Evolutionary conservation across 2,888 invertebrate species (phyloP).

Genomic region (Cryptophagus acutangulus): DNA sequence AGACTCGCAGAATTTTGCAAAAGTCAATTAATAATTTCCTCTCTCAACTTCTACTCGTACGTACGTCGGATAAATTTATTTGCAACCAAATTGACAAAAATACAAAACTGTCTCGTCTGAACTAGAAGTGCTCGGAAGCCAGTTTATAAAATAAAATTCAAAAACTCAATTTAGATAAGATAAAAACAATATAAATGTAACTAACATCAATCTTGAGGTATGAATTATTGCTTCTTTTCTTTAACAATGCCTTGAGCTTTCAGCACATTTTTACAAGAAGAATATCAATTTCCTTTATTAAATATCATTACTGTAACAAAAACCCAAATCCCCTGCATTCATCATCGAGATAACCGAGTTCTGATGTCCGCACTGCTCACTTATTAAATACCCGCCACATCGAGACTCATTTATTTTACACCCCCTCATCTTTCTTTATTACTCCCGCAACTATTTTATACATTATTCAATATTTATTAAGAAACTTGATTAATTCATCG

Average conservation of each 20-base stretch:
- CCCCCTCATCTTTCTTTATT: no score
- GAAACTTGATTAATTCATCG: no score
- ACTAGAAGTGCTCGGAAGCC: no score
- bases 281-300: slow-evolving; percentile 40
- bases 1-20: no score
- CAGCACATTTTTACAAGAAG: slow-evolving; percentile 34
- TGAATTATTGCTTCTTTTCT: slow-evolving; percentile 29
- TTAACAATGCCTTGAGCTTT: slow-evolving; percentile 29
- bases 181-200: slow-evolving; percentile 32
- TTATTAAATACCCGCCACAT: slow-evolving; percentile 16
- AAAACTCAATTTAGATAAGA: slow-evolving; percentile 24
- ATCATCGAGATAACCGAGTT: slow-evolving; percentile 33
- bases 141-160: neutral
- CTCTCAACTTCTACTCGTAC: no score
- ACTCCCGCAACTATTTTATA: no score
- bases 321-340: slow-evolving; percentile 31
- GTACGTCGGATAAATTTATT: no score
- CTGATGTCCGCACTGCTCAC: slow-evolving; percentile 22
- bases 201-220: slow-evolving; percentile 30
- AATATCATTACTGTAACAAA: slow-evolving; percentile 38
- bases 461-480: no score
- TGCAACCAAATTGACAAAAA: no score
- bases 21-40: no score
- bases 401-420: no score
- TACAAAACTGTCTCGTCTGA: no score